Percentiles rank a stretch among this genome's conserved stretches.
Conservation (phyloP, 2,888 invertebrate species). For the Cerastis rubricosa region DNA sequence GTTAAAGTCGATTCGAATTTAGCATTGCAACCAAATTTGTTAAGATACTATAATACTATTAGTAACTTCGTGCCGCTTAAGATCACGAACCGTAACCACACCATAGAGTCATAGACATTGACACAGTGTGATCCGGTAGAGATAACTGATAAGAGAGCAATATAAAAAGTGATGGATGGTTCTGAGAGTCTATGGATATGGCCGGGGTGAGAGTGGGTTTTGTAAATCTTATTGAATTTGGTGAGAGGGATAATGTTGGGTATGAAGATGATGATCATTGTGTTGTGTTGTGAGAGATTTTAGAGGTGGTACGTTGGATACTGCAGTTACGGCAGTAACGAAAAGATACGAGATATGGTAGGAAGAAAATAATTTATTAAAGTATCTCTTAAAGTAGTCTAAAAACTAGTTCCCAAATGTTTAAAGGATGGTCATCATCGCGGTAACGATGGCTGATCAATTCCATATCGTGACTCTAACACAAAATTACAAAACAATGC, state of each 20-base stretch:
- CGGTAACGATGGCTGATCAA: not conserved
- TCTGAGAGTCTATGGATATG: slow-evolving; percentile 47
- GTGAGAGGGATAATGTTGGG: slow-evolving; percentile 51
- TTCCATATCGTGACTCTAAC: not conserved
- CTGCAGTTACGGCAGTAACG: not conserved
- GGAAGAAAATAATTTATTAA: not conserved
- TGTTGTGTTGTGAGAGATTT: not conserved
- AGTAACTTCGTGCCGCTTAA: slow-evolving; percentile 19
- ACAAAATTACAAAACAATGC: slow-evolving; percentile 38
- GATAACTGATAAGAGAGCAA: slow-evolving; percentile 67
- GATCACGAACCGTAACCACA: slow-evolving; percentile 39
- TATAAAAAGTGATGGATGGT: slow-evolving; percentile 71
- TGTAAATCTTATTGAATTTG: slow-evolving; percentile 62
- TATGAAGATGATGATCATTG: slow-evolving; percentile 30
- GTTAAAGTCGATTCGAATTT: not conserved
- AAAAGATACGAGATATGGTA: not conserved
- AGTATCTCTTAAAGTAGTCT: too few relatives aligned
- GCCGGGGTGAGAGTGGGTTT: slow-evolving; percentile 29
- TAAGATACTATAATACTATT: slow-evolving; percentile 31
- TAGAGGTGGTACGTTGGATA: not conserved
- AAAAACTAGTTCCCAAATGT: not conserved
- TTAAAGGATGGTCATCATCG: not conserved
- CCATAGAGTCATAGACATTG: slow-evolving; percentile 68
- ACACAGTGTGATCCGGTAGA: slow-evolving; percentile 70
- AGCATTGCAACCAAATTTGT: not conserved